phyloP scores from a whole-genome alignment of 2,113 vertebrate species.

The Hoplias malabaricus region DNA sequence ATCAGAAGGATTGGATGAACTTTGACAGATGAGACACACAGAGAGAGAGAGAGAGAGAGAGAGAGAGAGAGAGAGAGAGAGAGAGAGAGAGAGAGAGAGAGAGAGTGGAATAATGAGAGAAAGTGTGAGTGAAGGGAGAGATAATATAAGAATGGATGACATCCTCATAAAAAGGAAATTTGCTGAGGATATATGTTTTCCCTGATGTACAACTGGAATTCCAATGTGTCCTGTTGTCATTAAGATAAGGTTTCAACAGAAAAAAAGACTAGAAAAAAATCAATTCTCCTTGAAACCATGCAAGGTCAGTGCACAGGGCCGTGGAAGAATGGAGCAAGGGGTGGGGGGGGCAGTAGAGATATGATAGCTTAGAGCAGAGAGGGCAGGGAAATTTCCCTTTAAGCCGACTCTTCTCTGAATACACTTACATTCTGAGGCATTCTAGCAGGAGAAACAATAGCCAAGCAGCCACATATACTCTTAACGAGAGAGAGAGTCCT shows the following conservation, averaged over 20 bases:
- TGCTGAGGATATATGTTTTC: conserved; percentile 2
- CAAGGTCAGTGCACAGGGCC: conserved; percentile 66
- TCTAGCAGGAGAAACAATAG: not conserved
- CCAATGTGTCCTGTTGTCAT: conserved; percentile 58
- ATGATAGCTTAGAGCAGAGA: conserved; percentile 33
- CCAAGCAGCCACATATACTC: not conserved
- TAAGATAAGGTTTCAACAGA: conserved; percentile 67
- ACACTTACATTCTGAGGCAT: conserved; percentile 21
- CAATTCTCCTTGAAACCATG: conserved; percentile 72
- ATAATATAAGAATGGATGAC: conserved; percentile 51
- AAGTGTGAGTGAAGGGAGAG: conserved; percentile 31
- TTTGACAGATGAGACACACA: not conserved
- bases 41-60: not conserved
- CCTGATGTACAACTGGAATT: conserved; percentile 50
- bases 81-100: conserved; percentile 29
- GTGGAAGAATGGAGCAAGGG: conserved; percentile 6
- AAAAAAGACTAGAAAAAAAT: conserved; percentile 66
- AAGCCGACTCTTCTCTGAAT: not conserved
- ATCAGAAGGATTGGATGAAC: conserved; percentile 8
- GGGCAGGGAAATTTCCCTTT: not conserved
- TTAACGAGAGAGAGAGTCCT: not conserved
- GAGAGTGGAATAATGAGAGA: not conserved
- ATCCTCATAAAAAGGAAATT: not conserved
- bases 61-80: conserved; percentile 54
- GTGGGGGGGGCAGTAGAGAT: conserved; percentile 27